Evolutionary conservation across 2,113 vertebrate genomes (phyloP).

Genomic region (Oenanthe melanoleuca): DNA sequence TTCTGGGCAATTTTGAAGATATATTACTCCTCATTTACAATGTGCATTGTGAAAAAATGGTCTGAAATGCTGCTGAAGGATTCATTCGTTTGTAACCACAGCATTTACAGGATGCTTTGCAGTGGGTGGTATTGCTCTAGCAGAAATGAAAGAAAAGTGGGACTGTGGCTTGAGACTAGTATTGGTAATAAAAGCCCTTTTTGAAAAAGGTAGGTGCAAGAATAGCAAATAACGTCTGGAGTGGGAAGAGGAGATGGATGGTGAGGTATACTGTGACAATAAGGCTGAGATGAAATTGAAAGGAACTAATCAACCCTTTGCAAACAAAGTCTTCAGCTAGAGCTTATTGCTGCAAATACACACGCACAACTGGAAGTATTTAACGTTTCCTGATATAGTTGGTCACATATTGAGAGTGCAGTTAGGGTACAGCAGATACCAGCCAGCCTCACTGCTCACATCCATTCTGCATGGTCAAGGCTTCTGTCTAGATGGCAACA

Average conservation of each 20-base stretch:
- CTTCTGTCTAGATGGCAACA: neutral
- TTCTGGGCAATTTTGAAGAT: slow-evolving; percentile 56
- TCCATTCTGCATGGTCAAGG: neutral
- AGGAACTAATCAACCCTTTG: neutral
- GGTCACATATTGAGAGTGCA: neutral
- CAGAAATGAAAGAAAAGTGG: slow-evolving; percentile 17
- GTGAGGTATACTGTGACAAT: neutral
- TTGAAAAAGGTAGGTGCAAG: neutral
- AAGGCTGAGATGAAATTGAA: neutral
- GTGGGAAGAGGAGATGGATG: neutral
- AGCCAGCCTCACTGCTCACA: neutral
- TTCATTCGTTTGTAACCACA: slow-evolving; percentile 27
- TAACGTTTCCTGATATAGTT: neutral
- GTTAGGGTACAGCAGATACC: neutral
- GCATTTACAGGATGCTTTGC: slow-evolving; percentile 24
- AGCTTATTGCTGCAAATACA: neutral
- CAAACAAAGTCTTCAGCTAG: neutral
- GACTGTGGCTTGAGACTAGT: neutral
- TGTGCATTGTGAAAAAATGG: slow-evolving; percentile 28
- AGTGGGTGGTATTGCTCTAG: neutral
- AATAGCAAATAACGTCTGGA: neutral
- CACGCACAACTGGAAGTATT: neutral
- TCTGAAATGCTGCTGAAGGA: slow-evolving; percentile 46
- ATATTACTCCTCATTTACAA: slow-evolving; percentile 43
- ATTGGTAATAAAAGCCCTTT: neutral